Base-by-base conservation (phyloP, 2,113 vertebrate species). In the Amphiprion ocellaris region DNA sequence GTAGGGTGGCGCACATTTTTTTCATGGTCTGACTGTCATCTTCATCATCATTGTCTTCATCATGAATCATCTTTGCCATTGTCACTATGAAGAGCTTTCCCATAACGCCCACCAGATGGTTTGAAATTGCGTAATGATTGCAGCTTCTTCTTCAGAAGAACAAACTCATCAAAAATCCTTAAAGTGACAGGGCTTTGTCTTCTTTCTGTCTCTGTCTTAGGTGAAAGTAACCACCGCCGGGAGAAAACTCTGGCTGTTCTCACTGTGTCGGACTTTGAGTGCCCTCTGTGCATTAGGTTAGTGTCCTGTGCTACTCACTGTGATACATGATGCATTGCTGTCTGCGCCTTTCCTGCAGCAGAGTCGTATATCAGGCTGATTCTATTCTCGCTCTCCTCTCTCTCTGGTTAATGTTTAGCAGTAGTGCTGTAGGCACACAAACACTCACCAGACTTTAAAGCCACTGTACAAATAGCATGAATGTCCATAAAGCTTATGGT, bases 231-330 rank as follows among this genome's bases (percentile, higher is more conserved):
- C 41, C 74, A 73, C 30, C 33, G 61, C 49, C 65, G 77, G 64
- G 87, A 89, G 28, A 85, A 79, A 33, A 81, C 53, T 37, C 89
- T 94, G 41, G 56, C 62, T 37, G 81, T 95, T 28, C 91, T 98
- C 85, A 95, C 88, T 1, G 37, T 95, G 24, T 94, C 96, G 12
- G 97, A 97, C 83, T 90, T 98, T 54, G 97, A 98, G 87, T 98
- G 96, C 67, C 96, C 97, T 63, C 96, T 97, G 77, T 98, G 97
- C 87, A 96, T 97, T 69, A 95, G 97, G 97, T 97, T 76, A 93
- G 91, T 75, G 62, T 72, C 49, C 50, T 26, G 8, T 4, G 47
- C 7, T 23, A 21, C 80, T 70, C 19, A 0, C 53, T 81, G 39
- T 17, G n/a, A 81, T 75, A 69, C 76, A 58, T 70, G 61, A 74